Evolutionary conservation across 2,888 invertebrate genomes (phyloP).

Genomic region (Subacronicta megacephala): DNA sequence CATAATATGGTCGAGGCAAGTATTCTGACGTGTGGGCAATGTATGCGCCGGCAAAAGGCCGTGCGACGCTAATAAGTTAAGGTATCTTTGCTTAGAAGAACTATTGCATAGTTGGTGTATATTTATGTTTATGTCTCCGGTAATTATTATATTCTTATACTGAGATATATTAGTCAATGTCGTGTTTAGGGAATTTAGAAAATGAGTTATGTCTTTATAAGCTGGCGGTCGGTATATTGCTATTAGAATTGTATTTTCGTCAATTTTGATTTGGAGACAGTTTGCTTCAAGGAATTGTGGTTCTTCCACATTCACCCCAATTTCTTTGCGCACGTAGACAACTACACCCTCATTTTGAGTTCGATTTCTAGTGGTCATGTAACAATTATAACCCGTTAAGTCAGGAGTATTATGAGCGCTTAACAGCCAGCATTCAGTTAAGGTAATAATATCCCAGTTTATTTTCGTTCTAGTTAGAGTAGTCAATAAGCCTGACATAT

Average conservation of each 20-base stretch:
- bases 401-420: conserved; percentile 2
- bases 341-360: conserved; percentile 25
- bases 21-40: background rate
- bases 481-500: too few relatives aligned
- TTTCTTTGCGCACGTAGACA: conserved; percentile 7
- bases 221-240: conserved; percentile 18
- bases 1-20: background rate
- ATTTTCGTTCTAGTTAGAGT: conserved; percentile 5
- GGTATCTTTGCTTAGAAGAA: background rate
- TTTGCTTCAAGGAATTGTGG: conserved; percentile 8
- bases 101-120: background rate
- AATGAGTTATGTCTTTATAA: conserved; percentile 3
- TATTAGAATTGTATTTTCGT: conserved; percentile 1
- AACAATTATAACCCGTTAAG: conserved; percentile 2
- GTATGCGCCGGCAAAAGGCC: background rate
- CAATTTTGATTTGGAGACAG: conserved; percentile 4
- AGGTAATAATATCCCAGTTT: conserved; percentile 9
- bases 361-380: background rate
- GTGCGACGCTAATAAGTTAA: background rate
- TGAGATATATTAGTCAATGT: background rate
- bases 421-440: conserved; percentile 23
- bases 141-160: conserved; percentile 12
- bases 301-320: conserved; percentile 6
- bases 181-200: background rate
- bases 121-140: conserved; percentile 20